These are phyloP conservation scores for Hapalemur alaotrensis DNA, from an alignment of 2,797 vertebrate genomes.

Conservation along the genomic window DNA sequence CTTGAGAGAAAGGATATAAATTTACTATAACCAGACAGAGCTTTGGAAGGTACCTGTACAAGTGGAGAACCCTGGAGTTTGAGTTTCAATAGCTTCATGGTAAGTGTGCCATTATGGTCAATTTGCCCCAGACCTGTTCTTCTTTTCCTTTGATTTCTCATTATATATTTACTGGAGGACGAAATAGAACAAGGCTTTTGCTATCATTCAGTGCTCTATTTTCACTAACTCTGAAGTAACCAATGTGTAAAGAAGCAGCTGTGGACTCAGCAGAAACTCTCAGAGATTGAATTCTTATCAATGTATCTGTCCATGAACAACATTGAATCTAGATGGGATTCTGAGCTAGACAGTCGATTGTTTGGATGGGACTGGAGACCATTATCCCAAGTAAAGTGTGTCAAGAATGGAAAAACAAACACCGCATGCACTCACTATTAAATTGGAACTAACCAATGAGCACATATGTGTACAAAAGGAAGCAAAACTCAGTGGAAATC, in stretches of 20 bases:
- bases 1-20: background rate
- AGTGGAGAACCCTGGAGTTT: background rate
- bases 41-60: background rate
- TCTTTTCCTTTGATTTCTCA: conserved; percentile 18
- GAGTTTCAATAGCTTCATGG: background rate
- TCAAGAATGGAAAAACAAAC: background rate
- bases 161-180: background rate
- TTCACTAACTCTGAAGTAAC: conserved; percentile 1
- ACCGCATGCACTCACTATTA: background rate
- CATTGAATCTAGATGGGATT: conserved; percentile 2
- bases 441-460: background rate
- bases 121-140: background rate
- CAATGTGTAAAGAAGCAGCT: conserved; percentile 18
- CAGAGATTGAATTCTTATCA: conserved; percentile 22
- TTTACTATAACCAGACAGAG: background rate
- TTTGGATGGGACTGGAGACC: background rate
- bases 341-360: background rate
- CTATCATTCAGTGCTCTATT: background rate
- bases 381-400: background rate
- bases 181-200: background rate
- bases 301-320: background rate
- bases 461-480: too few relatives aligned
- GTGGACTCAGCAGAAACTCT: background rate
- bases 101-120: background rate
- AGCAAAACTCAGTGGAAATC: background rate